Evolutionary conservation across 2,113 vertebrate genomes (phyloP).

Genomic region (Nerophis ophidion): DNA sequence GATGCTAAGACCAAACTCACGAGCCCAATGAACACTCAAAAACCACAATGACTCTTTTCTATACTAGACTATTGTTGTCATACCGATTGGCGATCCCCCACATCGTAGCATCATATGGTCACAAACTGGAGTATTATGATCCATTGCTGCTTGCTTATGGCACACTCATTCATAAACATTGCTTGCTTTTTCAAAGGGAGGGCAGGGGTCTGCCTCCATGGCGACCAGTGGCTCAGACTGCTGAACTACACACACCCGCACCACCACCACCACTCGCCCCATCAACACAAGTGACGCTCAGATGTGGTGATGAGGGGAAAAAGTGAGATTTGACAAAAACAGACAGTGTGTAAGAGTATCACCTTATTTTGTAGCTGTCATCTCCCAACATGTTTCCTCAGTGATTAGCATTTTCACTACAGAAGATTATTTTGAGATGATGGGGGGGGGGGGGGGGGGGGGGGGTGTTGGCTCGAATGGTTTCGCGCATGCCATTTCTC

Average conservation of each 20-base stretch:
- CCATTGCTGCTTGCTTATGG: conserved; percentile 30
- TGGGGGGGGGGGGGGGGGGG: too few relatives aligned
- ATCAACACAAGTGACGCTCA: conserved; percentile 11
- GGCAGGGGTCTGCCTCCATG: conserved; percentile 53
- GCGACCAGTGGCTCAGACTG: conserved; percentile 39
- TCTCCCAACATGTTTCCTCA: conserved; percentile 16
- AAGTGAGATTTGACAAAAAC: conserved; percentile 1
- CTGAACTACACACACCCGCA: conserved; percentile 30
- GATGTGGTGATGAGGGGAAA: background rate
- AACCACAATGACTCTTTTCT: background rate
- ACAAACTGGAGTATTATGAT: background rate
- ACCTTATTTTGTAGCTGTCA: conserved; percentile 2
- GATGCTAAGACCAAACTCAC: conserved; percentile 41
- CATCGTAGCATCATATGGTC: background rate
- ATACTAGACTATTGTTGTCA: too few relatives aligned
- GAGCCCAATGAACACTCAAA: conserved; percentile 32
- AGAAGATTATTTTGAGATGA: conserved; percentile 21
- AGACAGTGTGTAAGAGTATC: background rate
- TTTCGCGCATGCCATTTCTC: conserved; percentile 19
- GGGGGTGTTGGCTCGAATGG: background rate
- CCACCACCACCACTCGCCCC: background rate
- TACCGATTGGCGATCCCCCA: conserved; percentile 3
- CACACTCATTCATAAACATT: conserved; percentile 47
- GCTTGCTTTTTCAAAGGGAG: conserved; percentile 54
- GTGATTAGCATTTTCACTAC: conserved; percentile 28